Evolutionary conservation across 1,140 invertebrate species (phyloP).

Genomic region (Maniola jurtina): DNA sequence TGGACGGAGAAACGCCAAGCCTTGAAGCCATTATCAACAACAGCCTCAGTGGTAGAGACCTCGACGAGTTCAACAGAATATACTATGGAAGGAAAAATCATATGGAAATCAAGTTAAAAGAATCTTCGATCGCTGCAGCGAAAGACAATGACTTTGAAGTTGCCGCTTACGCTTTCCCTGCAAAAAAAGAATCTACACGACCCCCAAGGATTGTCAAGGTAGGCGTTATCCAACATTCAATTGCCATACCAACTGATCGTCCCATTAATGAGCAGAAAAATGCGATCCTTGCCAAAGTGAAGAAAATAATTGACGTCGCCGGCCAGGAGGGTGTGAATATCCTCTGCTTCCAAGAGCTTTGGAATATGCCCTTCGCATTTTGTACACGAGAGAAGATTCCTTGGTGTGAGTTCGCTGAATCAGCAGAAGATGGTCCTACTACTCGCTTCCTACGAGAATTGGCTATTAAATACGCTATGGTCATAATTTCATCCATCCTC

Average conservation of each 20-base stretch:
- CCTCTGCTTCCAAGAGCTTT: slow-evolving; percentile 97
- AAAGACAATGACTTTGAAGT: slow-evolving; percentile 86
- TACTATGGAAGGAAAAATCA: slow-evolving; percentile 84
- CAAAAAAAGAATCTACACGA: slow-evolving; percentile 83
- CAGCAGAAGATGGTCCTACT: slow-evolving; percentile 92
- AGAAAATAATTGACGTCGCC: slow-evolving; percentile 90
- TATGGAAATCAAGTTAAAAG: slow-evolving; percentile 59
- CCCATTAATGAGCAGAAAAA: slow-evolving; percentile 89
- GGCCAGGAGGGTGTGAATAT: slow-evolving; percentile 92
- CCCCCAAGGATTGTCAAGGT: slow-evolving; percentile 88
- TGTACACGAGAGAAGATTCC: slow-evolving; percentile 98
- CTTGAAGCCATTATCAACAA: slow-evolving; percentile 67
- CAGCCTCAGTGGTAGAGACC: slow-evolving; percentile 80
- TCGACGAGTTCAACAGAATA: slow-evolving; percentile 87
- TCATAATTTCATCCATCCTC: slow-evolving; percentile 97
- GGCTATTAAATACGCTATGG: slow-evolving; percentile 94
- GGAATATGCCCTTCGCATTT: slow-evolving; percentile 99
- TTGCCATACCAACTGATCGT: slow-evolving; percentile 87
- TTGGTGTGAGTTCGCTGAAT: slow-evolving; percentile 98
- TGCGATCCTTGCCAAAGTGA: slow-evolving; percentile 89
- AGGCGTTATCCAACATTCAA: slow-evolving; percentile 94
- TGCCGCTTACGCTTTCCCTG: slow-evolving; percentile 85
- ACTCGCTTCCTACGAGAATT: slow-evolving; percentile 90
- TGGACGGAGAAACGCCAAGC: slow-evolving; percentile 69
- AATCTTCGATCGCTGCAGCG: slow-evolving; percentile 57